These are phyloP conservation scores for Corynorhinus townsendii DNA, from an alignment of 2,113 vertebrate genomes.

Conservation along the genomic window DNA sequence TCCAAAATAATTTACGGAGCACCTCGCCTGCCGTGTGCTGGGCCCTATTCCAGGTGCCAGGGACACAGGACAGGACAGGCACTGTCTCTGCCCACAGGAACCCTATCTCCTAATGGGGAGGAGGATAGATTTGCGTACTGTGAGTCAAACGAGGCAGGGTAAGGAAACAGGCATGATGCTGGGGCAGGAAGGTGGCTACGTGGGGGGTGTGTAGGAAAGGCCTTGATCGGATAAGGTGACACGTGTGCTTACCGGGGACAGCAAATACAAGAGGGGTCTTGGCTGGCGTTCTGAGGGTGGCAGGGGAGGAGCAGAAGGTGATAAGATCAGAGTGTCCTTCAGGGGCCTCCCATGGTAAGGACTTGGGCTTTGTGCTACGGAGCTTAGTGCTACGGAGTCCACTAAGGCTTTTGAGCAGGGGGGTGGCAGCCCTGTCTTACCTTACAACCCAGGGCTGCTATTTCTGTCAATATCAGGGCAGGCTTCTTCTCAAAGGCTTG, in stretches of 20 bases:
- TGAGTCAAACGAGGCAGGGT: background rate
- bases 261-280: background rate
- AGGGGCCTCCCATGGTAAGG: fast-evolving
- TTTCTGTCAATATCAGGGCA: background rate
- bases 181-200: background rate
- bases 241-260: background rate
- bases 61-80: background rate
- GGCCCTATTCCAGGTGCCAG: background rate
- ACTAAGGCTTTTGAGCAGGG: background rate
- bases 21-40: background rate
- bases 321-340: background rate
- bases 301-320: background rate
- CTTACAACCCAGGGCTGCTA: background rate
- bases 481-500: background rate
- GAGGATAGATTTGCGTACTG: background rate
- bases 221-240: background rate
- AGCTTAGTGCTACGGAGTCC: background rate
- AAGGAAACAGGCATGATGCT: background rate
- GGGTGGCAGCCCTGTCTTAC: background rate
- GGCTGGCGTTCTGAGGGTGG: fast-evolving
- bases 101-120: background rate
- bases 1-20: background rate
- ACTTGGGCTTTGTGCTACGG: background rate
- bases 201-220: background rate
- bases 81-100: background rate